Evolutionary conservation across 2,113 vertebrate genomes (phyloP).

Genomic region (Picathartes gymnocephalus): DNA sequence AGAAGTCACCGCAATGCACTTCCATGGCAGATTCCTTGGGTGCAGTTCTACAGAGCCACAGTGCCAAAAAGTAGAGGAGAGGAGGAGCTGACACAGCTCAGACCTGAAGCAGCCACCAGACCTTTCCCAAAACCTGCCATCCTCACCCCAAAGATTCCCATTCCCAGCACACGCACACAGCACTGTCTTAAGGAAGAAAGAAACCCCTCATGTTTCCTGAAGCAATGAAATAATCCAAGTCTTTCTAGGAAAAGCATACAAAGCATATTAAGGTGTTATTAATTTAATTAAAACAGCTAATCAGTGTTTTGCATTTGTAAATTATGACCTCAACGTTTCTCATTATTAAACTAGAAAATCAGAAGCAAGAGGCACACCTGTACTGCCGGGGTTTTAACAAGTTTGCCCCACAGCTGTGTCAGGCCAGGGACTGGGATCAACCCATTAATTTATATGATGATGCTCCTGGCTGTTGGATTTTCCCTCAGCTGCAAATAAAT

Average conservation of each 20-base stretch:
- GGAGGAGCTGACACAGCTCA: background rate
- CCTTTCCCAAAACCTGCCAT: background rate
- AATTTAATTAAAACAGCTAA: constrained; percentile 26
- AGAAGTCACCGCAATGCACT: background rate
- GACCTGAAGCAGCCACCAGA: background rate
- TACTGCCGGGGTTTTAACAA: background rate
- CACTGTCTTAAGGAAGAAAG: background rate
- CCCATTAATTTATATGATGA: background rate
- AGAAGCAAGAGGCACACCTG: background rate
- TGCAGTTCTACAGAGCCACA: background rate
- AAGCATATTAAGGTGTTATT: background rate
- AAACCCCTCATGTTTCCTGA: background rate
- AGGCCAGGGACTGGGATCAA: constrained; percentile 15
- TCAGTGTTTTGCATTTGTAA: background rate
- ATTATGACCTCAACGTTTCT: constrained; percentile 2
- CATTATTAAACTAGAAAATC: background rate
- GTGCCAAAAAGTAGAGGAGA: background rate
- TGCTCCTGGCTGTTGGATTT: constrained; percentile 18
- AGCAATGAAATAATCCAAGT: background rate
- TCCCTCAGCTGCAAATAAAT: constrained; percentile 17
- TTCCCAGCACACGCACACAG: background rate
- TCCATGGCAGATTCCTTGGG: background rate
- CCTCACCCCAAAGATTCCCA: background rate
- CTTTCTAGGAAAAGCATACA: background rate
- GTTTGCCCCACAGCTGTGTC: background rate